A percentile compares a stretch with the other conserved stretches of the same genome.
Evolutionary conservation across 2,888 invertebrate species (phyloP).

Genomic region (Meliscaeva auricollis): DNA sequence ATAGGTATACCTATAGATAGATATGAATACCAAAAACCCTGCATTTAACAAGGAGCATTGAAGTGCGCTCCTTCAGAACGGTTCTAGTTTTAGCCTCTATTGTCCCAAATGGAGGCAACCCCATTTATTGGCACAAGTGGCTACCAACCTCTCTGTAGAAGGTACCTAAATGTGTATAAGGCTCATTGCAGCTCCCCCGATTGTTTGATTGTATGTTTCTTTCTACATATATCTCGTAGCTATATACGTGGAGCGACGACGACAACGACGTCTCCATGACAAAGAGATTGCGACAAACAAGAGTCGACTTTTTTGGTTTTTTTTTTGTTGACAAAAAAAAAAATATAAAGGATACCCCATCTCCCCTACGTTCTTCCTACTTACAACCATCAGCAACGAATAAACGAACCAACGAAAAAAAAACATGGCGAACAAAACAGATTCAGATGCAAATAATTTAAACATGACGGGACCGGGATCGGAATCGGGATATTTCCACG

Average conservation of each 20-base stretch:
- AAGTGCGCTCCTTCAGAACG: constrained; percentile 68
- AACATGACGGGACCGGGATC: constrained; percentile 67
- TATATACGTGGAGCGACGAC: constrained; percentile 43
- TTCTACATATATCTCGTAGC: too few species aligned
- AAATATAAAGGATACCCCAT: constrained; percentile 59
- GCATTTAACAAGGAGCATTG: constrained; percentile 46
- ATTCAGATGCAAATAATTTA: constrained; percentile 75
- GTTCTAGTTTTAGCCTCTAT: constrained; percentile 74
- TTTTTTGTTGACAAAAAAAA: constrained; percentile 16
- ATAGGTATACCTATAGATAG: neutral
- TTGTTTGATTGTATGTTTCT: constrained; percentile 44
- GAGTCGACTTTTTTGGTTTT: constrained; percentile 50
- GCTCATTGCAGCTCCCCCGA: constrained; percentile 21
- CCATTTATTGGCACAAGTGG: constrained; percentile 67
- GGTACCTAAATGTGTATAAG: constrained; percentile 8
- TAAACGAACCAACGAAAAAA: too few species aligned
- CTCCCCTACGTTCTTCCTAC: constrained; percentile 18
- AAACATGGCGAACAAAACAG: constrained; percentile 70
- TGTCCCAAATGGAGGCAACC: constrained; percentile 74
- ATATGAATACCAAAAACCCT: constrained; percentile 11
- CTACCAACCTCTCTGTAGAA: constrained; percentile 25
- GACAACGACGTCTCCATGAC: constrained; percentile 67
- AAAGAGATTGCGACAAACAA: constrained; percentile 74
- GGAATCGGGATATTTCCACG: constrained; percentile 12
- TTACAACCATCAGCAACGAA: constrained; percentile 40